Evolutionary conservation across 2,797 vertebrate species (phyloP).

Genomic region (Anas flavirostris): DNA sequence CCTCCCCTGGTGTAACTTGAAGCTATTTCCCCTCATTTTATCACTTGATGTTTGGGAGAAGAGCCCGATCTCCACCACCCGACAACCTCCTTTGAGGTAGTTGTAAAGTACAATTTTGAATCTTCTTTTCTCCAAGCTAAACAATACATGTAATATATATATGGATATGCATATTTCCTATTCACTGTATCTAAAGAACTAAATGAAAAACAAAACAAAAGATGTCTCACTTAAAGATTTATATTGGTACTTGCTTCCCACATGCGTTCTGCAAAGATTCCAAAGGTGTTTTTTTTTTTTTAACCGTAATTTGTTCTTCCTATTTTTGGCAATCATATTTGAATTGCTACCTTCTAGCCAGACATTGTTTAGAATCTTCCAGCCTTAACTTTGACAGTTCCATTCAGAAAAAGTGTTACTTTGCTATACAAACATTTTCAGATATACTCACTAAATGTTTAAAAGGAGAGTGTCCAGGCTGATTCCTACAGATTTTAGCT

Average conservation of each 20-base stretch:
- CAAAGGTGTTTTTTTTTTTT: background rate
- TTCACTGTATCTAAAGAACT: background rate
- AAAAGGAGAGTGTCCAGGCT: background rate
- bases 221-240: background rate
- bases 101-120: too few relatives aligned
- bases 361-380: background rate
- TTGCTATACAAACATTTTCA: background rate
- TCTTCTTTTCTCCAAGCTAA: too few relatives aligned
- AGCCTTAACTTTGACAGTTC: background rate
- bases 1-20: too few relatives aligned
- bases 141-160: background rate
- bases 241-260: background rate
- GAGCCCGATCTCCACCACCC: too few relatives aligned
- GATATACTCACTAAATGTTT: background rate
- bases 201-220: background rate
- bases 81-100: too few relatives aligned
- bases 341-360: background rate
- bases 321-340: background rate
- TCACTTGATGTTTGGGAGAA: too few relatives aligned
- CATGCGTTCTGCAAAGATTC: background rate
- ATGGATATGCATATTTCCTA: background rate
- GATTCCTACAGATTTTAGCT: background rate
- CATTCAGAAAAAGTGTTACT: background rate
- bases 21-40: too few relatives aligned
- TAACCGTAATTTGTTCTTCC: background rate